A percentile compares a stretch with the other conserved stretches of the same genome.
These are phyloP conservation scores for Drosophila putrida DNA, from an alignment of 2,888 invertebrate species.

Conservation along the genomic window DNA sequence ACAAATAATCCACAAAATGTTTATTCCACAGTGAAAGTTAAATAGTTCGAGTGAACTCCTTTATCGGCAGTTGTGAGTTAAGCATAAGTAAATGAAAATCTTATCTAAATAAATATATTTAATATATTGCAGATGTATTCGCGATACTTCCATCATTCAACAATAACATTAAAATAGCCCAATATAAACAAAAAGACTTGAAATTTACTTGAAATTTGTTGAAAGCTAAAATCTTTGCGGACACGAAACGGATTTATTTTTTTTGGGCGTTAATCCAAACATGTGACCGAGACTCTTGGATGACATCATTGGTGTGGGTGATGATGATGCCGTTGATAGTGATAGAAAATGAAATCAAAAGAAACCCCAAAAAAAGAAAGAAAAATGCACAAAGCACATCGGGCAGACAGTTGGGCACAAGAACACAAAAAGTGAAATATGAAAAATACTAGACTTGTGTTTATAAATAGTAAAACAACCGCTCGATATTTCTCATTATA, in stretches of 20 bases:
- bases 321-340: constrained; percentile 43
- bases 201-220: constrained; percentile 12
- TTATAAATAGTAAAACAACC: constrained; percentile 55
- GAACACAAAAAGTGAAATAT: constrained; percentile 47
- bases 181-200: constrained; percentile 2
- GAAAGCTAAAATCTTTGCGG: constrained; percentile 4
- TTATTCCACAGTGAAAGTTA: too few species aligned
- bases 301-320: constrained; percentile 70
- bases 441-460: constrained; percentile 35
- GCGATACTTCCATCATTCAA: neutral
- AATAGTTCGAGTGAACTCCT: too few species aligned
- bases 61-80: neutral
- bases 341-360: constrained; percentile 26
- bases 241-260: constrained; percentile 19
- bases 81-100: neutral
- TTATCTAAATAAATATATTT: neutral
- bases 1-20: too few species aligned
- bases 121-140: constrained; percentile 1
- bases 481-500: constrained; percentile 35
- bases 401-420: constrained; percentile 65
- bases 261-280: constrained; percentile 63
- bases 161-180: constrained; percentile 8
- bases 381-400: constrained; percentile 17
- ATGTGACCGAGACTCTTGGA: constrained; percentile 67
- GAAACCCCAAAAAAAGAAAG: constrained; percentile 16